Percentiles rank a stretch among this genome's conserved stretches.
Evolutionary conservation across 92 coral and sea anemone species (phyloP).

Genomic region (Pocillopora meandrina): DNA sequence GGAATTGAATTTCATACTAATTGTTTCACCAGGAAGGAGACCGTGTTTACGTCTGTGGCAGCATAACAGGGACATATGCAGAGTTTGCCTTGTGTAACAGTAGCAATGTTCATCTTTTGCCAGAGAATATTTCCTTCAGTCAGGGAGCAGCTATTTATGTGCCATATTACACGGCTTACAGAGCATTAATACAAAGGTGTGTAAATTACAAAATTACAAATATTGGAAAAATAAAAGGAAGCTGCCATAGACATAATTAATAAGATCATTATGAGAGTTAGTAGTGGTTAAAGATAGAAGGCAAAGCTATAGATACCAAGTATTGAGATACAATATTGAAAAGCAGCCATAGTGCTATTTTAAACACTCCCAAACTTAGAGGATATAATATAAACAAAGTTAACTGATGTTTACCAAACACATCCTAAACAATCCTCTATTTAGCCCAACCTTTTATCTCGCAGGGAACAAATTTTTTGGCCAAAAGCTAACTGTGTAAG

Average conservation of each 20-base stretch:
- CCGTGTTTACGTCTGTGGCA: slow-evolving; percentile 70
- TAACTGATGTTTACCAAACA: no score
- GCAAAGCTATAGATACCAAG: no score
- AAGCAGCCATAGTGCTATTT: no score
- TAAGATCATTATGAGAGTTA: no score
- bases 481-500: no score
- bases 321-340: no score
- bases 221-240: not conserved
- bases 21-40: slow-evolving; percentile 77
- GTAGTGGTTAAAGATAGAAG: no score
- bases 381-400: no score
- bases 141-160: slow-evolving; percentile 87
- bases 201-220: not conserved
- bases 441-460: no score
- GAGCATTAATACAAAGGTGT: slow-evolving; percentile 91
- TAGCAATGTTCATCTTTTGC: slow-evolving; percentile 49
- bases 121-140: slow-evolving; percentile 65
- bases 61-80: slow-evolving; percentile 82
- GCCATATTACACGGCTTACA: slow-evolving; percentile 86
- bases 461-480: no score
- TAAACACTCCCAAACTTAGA: no score
- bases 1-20: not conserved
- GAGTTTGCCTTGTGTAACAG: slow-evolving; percentile 79
- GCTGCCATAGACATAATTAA: not conserved
- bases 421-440: no score